Evolutionary conservation across 2,888 invertebrate species (phyloP).

Genomic region (Temnothorax ravouxi): DNA sequence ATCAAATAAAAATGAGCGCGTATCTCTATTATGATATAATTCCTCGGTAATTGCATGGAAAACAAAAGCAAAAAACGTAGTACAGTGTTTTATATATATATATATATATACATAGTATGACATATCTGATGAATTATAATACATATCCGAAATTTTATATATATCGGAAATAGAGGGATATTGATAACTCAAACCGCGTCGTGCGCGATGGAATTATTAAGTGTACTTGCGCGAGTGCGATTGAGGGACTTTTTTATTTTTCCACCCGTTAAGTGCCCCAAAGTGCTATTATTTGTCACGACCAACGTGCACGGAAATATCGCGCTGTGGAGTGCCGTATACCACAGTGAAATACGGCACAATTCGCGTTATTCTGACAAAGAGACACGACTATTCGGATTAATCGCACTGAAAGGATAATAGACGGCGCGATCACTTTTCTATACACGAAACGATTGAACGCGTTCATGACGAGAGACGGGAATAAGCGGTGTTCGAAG

Average conservation of each 20-base stretch:
- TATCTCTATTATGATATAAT: constrained; percentile 2
- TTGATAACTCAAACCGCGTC: constrained; percentile 22
- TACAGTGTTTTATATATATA: neutral
- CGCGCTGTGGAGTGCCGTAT: constrained; percentile 24
- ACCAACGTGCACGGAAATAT: constrained; percentile 47
- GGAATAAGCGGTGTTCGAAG: constrained; percentile 15
- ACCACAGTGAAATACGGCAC: constrained; percentile 38
- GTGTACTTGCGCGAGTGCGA: constrained; percentile 38
- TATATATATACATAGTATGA: neutral
- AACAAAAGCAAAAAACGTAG: neutral
- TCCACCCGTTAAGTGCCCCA: constrained; percentile 45
- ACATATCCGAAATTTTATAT: neutral
- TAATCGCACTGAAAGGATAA: constrained; percentile 29
- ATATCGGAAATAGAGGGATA: neutral
- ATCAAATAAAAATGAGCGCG: constrained; percentile 34
- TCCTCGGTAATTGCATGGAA: constrained; percentile 12
- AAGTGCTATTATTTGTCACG: constrained; percentile 58
- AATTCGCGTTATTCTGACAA: constrained; percentile 40
- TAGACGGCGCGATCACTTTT: constrained; percentile 36
- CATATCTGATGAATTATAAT: neutral
- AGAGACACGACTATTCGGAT: constrained; percentile 41
- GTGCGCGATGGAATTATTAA: constrained; percentile 48
- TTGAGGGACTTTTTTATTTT: constrained; percentile 52
- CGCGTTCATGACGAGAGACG: neutral
- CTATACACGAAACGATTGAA: constrained; percentile 26